A percentile compares a stretch with the other conserved stretches of the same genome.
Evolutionary conservation across 2,888 invertebrate genomes (phyloP).

Genomic region (Phyllotreta cruciferae): DNA sequence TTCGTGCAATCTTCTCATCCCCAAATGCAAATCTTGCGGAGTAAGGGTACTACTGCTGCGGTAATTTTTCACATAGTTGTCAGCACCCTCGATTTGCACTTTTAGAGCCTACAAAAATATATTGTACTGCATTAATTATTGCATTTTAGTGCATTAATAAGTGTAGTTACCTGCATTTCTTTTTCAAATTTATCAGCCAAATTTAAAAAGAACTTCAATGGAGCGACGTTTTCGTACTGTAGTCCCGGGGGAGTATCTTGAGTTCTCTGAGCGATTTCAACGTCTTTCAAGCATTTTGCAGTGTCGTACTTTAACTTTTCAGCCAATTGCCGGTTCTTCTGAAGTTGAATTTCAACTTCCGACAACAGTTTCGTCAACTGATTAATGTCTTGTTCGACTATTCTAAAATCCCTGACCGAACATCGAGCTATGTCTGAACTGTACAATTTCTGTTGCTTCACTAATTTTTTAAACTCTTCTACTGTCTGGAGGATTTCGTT

Average conservation of each 20-base stretch:
- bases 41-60: constrained; percentile 70
- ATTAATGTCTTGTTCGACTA: constrained; percentile 70
- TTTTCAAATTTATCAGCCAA: constrained; percentile 74
- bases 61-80: constrained; percentile 73
- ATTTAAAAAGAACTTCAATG: constrained; percentile 73
- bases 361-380: constrained; percentile 66
- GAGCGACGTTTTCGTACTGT: constrained; percentile 78
- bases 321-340: constrained; percentile 67
- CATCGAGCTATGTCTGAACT: constrained; percentile 54
- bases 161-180: constrained; percentile 64
- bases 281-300: constrained; percentile 73
- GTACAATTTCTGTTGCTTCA: constrained; percentile 83
- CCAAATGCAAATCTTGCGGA: constrained; percentile 78
- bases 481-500: constrained; percentile 80
- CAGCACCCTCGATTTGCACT: constrained; percentile 75
- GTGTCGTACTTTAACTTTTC: constrained; percentile 75
- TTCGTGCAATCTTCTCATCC: constrained; percentile 84
- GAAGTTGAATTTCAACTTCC: constrained; percentile 69
- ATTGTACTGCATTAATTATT: background rate
- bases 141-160: background rate
- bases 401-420: constrained; percentile 68
- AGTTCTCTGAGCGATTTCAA: constrained; percentile 80
- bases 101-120: constrained; percentile 64
- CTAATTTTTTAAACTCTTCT: constrained; percentile 81
- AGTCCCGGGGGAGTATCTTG: constrained; percentile 78